Evolutionary conservation across 2,888 invertebrate genomes (phyloP).

Genomic region (Zonitis immaculata): DNA sequence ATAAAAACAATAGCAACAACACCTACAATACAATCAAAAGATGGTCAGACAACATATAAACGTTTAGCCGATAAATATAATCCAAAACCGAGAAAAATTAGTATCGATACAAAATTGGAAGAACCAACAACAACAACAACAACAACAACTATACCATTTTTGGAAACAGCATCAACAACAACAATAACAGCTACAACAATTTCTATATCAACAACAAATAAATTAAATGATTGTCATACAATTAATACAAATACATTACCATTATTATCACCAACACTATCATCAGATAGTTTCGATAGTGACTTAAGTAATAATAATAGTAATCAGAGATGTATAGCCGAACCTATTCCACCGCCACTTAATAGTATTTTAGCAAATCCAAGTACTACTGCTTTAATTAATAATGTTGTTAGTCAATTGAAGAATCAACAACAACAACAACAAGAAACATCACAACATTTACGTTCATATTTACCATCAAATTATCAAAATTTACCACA

Average conservation of each 20-base stretch:
- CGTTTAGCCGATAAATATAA: constrained; percentile 50
- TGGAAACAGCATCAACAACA: background rate
- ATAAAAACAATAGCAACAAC: constrained; percentile 29
- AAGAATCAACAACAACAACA: constrained; percentile 6
- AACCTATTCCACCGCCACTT: constrained; percentile 6
- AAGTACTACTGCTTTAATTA: constrained; percentile 20
- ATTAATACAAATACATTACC: background rate
- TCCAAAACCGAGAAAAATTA: constrained; percentile 44
- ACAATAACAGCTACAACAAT: background rate
- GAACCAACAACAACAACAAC: background rate
- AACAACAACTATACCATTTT: background rate
- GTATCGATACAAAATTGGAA: constrained; percentile 27
- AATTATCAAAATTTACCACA: background rate
- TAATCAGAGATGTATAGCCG: background rate
- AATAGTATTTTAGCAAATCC: constrained; percentile 21
- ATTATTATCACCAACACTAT: background rate
- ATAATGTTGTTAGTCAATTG: constrained; percentile 24
- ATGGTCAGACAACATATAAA: constrained; percentile 21
- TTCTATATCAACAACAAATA: background rate
- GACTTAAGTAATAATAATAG: constrained; percentile 9
- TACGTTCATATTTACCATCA: background rate
- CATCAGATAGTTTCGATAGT: background rate
- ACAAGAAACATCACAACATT: constrained; percentile 4
- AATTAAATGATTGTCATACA: background rate
- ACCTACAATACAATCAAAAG: background rate